These are phyloP conservation scores for Synergus laeviventris DNA, from an alignment of 2,888 invertebrate genomes.

Conservation along the genomic window DNA sequence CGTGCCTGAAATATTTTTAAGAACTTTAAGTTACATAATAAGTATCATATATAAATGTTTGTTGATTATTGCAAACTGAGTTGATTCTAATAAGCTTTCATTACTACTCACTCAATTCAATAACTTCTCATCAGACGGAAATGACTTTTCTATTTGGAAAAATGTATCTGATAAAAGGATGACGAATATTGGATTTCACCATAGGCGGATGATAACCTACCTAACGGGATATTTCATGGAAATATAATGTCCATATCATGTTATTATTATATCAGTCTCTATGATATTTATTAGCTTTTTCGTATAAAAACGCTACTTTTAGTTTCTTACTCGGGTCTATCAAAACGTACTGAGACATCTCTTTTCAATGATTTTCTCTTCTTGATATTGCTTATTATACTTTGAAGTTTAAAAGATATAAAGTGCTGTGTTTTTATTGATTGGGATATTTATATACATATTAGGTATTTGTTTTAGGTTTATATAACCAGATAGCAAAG, in stretches of 20 bases:
- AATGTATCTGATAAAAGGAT: slow-evolving; percentile 3
- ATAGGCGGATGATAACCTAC: slow-evolving; percentile 17
- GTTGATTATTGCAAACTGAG: neutral
- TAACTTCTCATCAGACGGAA: neutral
- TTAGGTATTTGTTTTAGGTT: neutral
- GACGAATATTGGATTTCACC: slow-evolving; percentile 34
- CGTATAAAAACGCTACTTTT: too few relatives aligned
- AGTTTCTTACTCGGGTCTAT: too few relatives aligned
- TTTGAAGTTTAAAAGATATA: too few relatives aligned
- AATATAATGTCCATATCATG: neutral
- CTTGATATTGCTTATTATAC: too few relatives aligned
- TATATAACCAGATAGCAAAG: neutral
- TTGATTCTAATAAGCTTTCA: neutral
- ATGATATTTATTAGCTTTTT: neutral
- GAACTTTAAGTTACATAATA: neutral
- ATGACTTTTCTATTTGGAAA: slow-evolving; percentile 16
- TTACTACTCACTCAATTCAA: neutral
- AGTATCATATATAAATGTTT: neutral
- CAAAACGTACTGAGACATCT: too few relatives aligned
- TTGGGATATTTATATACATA: too few relatives aligned
- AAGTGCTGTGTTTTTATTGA: too few relatives aligned
- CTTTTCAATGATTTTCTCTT: too few relatives aligned
- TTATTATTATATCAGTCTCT: neutral
- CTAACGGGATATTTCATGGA: slow-evolving; percentile 8
- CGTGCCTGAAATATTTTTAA: neutral